Evolutionary conservation across 2,113 vertebrate genomes (phyloP).

Genomic region (Ptychochromis oligacanthus): DNA sequence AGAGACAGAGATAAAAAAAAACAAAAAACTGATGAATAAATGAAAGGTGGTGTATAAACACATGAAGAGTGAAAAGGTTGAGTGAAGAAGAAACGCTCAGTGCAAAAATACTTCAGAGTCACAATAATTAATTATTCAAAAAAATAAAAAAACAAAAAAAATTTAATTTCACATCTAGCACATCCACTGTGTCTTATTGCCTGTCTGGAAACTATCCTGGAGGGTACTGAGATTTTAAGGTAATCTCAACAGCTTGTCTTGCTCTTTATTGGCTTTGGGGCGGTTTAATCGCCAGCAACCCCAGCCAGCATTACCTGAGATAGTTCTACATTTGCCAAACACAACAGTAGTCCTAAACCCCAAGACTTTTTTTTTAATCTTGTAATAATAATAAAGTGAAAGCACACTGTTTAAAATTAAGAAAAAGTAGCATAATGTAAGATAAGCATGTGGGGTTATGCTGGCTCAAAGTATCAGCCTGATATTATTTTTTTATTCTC

Average conservation of each 20-base stretch:
- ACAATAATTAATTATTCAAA: neutral
- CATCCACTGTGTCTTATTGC: neutral
- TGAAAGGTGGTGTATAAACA: no score
- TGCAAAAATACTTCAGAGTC: neutral
- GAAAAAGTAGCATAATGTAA: neutral
- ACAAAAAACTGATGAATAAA: no score
- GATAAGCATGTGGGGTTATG: neutral
- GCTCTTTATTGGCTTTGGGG: neutral
- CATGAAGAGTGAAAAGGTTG: no score
- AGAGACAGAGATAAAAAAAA: no score
- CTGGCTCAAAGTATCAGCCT: neutral
- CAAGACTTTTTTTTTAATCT: neutral
- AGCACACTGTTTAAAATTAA: neutral
- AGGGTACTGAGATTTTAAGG: neutral
- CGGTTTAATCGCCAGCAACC: neutral
- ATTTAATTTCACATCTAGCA: neutral
- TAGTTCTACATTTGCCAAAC: neutral
- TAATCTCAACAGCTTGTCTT: neutral
- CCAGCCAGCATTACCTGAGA: neutral
- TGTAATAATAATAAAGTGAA: neutral
- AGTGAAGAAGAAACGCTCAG: no score
- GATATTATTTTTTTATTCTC: neutral
- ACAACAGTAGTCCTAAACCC: neutral
- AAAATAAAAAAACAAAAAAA: neutral
- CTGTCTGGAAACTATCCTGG: neutral